Evolutionary conservation across 1,140 invertebrate species (phyloP).

Genomic region (Drosophila seguyi): DNA sequence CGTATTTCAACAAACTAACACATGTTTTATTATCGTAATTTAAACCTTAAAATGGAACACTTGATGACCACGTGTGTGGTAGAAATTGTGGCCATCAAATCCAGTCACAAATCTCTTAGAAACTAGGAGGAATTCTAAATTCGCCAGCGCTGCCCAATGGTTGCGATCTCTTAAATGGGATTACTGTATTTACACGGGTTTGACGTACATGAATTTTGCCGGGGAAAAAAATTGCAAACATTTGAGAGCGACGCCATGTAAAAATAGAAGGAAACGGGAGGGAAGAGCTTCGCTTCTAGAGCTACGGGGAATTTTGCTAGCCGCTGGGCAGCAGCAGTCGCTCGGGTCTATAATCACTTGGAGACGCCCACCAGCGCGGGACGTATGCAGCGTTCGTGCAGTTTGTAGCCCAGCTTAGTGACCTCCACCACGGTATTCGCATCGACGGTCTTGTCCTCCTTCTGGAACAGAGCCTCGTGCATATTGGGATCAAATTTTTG

Average conservation of each 20-base stretch:
- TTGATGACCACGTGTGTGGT: conserved; percentile 39
- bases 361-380: conserved; percentile 98
- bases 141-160: conserved; percentile 41
- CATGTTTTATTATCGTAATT: conserved; percentile 61
- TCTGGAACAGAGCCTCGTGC: conserved; percentile 98
- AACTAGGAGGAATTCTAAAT: conserved; percentile 62
- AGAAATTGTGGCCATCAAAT: conserved; percentile 51
- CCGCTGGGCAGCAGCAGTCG: conserved; percentile 7
- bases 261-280: conserved; percentile 2
- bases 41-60: conserved; percentile 53
- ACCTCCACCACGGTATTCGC: conserved; percentile 95
- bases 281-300: not conserved
- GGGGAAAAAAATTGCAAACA: conserved; percentile 71
- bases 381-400: conserved; percentile 96
- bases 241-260: conserved; percentile 54
- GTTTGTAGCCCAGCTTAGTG: conserved; percentile 97
- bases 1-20: conserved; percentile 62
- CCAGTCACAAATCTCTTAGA: conserved; percentile 54
- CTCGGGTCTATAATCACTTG: conserved; percentile 85
- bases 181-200: conserved; percentile 68
- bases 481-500: conserved; percentile 98
- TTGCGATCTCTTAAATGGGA: conserved; percentile 7
- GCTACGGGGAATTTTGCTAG: conserved; percentile 25
- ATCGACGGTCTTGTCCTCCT: conserved; percentile 92
- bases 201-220: conserved; percentile 69